Percentiles rank a stretch among this genome's conserved stretches.
phyloP scores from a whole-genome alignment of 1,140 invertebrate genomes.

The Theocolax elegans region DNA sequence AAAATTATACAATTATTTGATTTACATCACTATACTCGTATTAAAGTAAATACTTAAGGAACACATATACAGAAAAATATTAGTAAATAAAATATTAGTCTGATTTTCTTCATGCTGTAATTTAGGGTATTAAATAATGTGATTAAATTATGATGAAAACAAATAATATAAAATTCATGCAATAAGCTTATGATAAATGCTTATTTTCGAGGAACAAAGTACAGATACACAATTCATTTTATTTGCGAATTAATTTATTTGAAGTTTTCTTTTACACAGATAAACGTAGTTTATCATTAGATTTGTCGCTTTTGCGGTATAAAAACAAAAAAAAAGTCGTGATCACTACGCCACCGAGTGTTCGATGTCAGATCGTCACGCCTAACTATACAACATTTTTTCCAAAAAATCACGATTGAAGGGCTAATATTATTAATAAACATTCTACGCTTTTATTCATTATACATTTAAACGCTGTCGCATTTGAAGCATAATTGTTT shows the following conservation, averaged over 20 bases:
- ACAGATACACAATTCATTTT: neutral
- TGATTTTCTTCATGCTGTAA: no score
- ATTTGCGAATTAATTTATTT: constrained; percentile 42
- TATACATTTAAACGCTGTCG: neutral
- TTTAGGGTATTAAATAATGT: no score
- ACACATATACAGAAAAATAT: no score
- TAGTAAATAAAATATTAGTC: no score
- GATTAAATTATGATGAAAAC: neutral
- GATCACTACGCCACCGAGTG: constrained; percentile 8
- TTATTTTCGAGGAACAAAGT: constrained; percentile 34
- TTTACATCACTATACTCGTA: no score
- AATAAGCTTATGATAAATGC: neutral
- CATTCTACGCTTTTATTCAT: constrained; percentile 2
- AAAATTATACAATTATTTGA: no score
- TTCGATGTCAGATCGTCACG: constrained; percentile 30
- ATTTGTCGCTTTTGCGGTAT: constrained; percentile 37
- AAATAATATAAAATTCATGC: constrained; percentile 5
- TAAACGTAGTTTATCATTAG: constrained; percentile 37
- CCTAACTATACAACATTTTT: constrained; percentile 34
- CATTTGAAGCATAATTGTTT: neutral
- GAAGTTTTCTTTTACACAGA: constrained; percentile 39
- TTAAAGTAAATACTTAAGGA: no score
- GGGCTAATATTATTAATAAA: constrained; percentile 18
- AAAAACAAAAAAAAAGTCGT: constrained; percentile 37
- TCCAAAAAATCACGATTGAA: constrained; percentile 27